These are phyloP conservation scores for Drosophila parabipectinata DNA, from an alignment of 1,140 invertebrate genomes.

Conservation along the genomic window DNA sequence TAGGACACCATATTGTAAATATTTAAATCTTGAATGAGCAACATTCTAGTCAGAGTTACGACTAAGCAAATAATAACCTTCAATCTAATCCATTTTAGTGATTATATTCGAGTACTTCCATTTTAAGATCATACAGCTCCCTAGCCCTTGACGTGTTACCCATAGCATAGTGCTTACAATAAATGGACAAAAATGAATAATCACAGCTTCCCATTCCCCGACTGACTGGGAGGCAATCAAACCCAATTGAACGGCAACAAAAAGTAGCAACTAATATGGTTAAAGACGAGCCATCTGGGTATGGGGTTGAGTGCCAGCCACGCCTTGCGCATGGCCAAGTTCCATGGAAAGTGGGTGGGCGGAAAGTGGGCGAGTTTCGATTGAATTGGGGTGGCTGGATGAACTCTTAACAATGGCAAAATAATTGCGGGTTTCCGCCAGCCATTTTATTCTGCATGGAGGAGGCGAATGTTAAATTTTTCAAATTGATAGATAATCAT, in stretches of 20 bases:
- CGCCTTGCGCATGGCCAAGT: constrained; percentile 31
- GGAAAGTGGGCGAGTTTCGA: neutral
- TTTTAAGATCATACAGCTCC: constrained; percentile 42
- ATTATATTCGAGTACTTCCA: constrained; percentile 71
- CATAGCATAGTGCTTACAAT: constrained; percentile 65
- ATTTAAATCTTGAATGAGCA: constrained; percentile 19
- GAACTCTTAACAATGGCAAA: constrained; percentile 60
- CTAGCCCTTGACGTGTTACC: constrained; percentile 45
- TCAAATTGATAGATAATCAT: constrained; percentile 37
- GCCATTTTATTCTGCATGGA: constrained; percentile 52
- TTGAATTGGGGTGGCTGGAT: constrained; percentile 37
- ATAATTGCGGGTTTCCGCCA: constrained; percentile 73
- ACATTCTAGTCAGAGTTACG: constrained; percentile 33
- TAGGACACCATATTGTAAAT: constrained; percentile 42
- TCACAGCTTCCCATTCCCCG: constrained; percentile 2
- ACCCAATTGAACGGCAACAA: constrained; percentile 68
- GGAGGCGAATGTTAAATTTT: constrained; percentile 37
- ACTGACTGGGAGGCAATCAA: constrained; percentile 55
- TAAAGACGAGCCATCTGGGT: constrained; percentile 53
- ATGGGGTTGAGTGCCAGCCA: constrained; percentile 57
- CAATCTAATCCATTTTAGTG: constrained; percentile 59
- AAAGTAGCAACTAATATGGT: constrained; percentile 66
- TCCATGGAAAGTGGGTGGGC: constrained; percentile 14
- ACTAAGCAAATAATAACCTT: constrained; percentile 25
- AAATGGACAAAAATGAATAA: constrained; percentile 51